Base-by-base conservation (phyloP, 1,140 invertebrate species). In the Nixonia krombeini region DNA sequence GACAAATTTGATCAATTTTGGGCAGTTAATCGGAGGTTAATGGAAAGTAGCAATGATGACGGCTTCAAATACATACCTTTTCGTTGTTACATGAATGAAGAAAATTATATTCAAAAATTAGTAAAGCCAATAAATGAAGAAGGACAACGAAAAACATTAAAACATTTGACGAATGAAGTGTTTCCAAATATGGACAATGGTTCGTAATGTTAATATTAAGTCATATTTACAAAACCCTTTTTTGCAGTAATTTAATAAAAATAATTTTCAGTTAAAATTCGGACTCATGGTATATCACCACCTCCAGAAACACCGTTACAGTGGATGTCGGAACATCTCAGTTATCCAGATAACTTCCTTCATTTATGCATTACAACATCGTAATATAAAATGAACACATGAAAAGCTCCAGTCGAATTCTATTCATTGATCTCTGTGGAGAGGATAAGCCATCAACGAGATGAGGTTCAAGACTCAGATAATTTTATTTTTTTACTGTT, bases 1-100 rank as follows among this genome's bases (percentile, higher is more conserved):
- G 96, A 99, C 80, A 98, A 97, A 86, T 99, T 99, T 86, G 97
- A 99, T 83, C 96, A 99, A 82, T 99, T 99, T 84, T 99, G 98
- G 97, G 91, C 94, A 4, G 92, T 99, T 7, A 99, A 99, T 81
- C 89, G 94, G 69, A 92, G 94, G 78, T 83, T 99, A 40, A 99
- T 99, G 97, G 96, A 98, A 82, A 87, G 90, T 5, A 87, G 81
- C 45, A 84, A 82, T 28, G 90, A 92, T 18, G 93, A 96, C 67
- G 88, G 89, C 18, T 98, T 98, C 78, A 95, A 94, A 84, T 90
- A 95, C 81, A 96, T 99, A 89, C 96, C 96, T 49, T 93, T 96
- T 75, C 90, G 94, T 72, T 91, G 95, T 78, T 97, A 98, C 80
- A 86, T 87, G n/a, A 91, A 90, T 74, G 92, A 93, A 78, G 90